phyloP scores from a whole-genome alignment of 64 coral and sea anemone species.

The Anthopleura sola region DNA sequence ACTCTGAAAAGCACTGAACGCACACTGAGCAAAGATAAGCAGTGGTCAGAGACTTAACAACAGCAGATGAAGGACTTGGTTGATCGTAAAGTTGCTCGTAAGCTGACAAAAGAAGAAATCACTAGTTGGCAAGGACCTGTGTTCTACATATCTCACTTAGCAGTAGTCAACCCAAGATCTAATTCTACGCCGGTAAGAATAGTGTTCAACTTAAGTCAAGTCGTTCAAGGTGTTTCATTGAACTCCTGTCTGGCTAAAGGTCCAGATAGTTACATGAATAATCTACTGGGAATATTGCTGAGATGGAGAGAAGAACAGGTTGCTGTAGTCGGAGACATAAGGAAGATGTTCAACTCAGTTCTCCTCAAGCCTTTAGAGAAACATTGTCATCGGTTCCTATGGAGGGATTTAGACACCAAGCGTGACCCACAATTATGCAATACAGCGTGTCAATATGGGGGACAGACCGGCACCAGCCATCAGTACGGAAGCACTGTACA shows the following conservation, averaged over 20 bases:
- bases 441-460: slow-evolving; percentile 49
- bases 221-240: slow-evolving; percentile 35
- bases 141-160: too few relatives aligned
- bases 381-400: slow-evolving; percentile 54
- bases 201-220: slow-evolving; percentile 63
- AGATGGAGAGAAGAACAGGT: slow-evolving; percentile 62
- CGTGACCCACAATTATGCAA: slow-evolving; percentile 40
- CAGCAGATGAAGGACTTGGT: too few relatives aligned
- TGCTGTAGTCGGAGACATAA: slow-evolving; percentile 39
- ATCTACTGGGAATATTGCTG: slow-evolving; percentile 43
- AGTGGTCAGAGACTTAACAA: too few relatives aligned
- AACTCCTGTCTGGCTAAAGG: slow-evolving; percentile 65
- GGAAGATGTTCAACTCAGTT: slow-evolving; percentile 52
- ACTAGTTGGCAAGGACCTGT: too few relatives aligned
- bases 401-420: slow-evolving; percentile 28
- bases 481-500: slow-evolving; percentile 65
- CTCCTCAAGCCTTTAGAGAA: too few relatives aligned
- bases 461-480: slow-evolving; percentile 39
- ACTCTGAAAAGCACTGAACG: slow-evolving; percentile 53
- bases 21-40: neutral
- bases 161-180: slow-evolving; percentile 8
- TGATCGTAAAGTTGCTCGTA: too few relatives aligned
- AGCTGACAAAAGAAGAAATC: too few relatives aligned
- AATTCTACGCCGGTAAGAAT: slow-evolving; percentile 62
- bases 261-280: slow-evolving; percentile 56